phyloP scores from a whole-genome alignment of 2,888 invertebrate genomes.

The Crematogaster levior region DNA sequence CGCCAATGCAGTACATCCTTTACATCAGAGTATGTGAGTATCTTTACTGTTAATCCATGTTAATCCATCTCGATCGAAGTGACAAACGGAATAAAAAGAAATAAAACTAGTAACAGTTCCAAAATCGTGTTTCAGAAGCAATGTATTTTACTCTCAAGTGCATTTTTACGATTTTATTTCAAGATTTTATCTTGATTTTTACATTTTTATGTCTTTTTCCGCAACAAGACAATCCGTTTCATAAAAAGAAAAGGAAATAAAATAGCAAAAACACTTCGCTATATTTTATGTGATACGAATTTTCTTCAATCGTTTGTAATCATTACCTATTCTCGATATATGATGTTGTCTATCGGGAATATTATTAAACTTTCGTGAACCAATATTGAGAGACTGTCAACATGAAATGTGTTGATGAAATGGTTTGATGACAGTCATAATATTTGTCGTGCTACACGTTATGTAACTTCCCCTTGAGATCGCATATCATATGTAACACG shows the following conservation, averaged over 20 bases:
- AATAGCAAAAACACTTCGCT: neutral
- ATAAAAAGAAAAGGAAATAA: neutral
- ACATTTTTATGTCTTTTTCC: neutral
- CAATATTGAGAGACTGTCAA: conserved; percentile 15
- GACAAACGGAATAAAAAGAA: neutral
- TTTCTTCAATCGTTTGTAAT: neutral
- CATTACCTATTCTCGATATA: neutral
- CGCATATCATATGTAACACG: neutral
- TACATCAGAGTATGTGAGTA: conserved; percentile 91
- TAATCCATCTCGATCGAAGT: neutral
- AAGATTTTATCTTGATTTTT: neutral
- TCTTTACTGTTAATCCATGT: neutral
- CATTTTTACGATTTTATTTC: conserved; percentile 1
- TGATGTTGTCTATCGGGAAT: neutral
- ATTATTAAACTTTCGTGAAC: conserved; percentile 7
- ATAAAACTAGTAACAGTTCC: neutral
- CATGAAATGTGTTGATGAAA: conserved; percentile 16
- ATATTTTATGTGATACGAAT: neutral
- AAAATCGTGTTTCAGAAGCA: neutral
- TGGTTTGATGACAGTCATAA: conserved; percentile 22
- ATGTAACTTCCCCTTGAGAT: neutral
- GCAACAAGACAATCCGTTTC: neutral
- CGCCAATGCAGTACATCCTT: conserved; percentile 92
- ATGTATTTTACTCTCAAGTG: neutral
- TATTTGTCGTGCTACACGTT: conserved; percentile 14